Evolutionary conservation across 1,140 invertebrate species (phyloP), one percentile per base, ranked within the genome.

Genomic region (Drosophila equinoxialis): DNA sequence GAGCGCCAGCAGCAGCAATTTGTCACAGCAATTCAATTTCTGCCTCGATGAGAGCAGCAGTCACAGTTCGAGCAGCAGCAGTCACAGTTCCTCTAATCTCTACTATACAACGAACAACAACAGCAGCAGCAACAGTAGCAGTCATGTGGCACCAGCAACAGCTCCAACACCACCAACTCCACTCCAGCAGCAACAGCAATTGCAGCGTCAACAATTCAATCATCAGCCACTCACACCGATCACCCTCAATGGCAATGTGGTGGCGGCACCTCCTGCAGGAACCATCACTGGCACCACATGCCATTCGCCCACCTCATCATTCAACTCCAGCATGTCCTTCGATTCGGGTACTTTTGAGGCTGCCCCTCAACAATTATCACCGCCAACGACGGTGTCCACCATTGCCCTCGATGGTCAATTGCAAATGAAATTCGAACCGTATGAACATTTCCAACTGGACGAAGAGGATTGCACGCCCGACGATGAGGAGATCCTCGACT

Each of bases 401-500:
- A 30, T 79, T 42, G 42, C 41, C 35, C 51, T 45, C 11, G 74
- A 84, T 39, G 37, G 37, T 4, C 83, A 87, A 41, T 64, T 84
- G 39, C 92, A 93, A 60, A 90, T 93, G 42, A 94, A 94, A 65
- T 94, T 94, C 6, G 95, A 96, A 68, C 93, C 93, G 35, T 95
- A 95, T 86, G 95, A 96, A 76, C 95, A 95, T 79, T 97, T 97
- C 79, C 95, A 96, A n/a, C 37, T 87, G 68, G 83, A 87, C 54
- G 83, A 87, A 66, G 84, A 87, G 74, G 84, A 96, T 1, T 95
- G 97, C 93, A 97, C 96, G 84, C 96, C 96, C 4, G 97, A 97
- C 91, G 97, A 98, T 91, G 97, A 98, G 92, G 97, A 98, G 81
- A 94, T 98, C 0, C 93, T 98, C 17, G 97, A 98, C 87, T 97